Conservation (phyloP, 2,888 invertebrate genomes). For the Tholera decimalis region DNA sequence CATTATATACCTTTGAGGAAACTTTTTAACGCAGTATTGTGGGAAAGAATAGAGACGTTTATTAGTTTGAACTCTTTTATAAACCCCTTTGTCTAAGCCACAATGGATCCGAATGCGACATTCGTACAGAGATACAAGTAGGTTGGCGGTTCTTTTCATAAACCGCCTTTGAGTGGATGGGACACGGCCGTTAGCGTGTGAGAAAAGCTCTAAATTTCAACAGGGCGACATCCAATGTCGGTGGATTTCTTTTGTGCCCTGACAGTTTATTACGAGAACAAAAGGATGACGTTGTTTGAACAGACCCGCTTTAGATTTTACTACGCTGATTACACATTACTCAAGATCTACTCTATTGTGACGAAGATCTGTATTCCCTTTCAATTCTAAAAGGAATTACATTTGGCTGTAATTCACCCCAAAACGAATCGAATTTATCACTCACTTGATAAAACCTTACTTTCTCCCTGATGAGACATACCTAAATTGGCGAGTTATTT, state of each 20-base stretch:
- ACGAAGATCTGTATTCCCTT: constrained; percentile 79
- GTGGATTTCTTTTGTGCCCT: constrained; percentile 85
- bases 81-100: constrained; percentile 59
- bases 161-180: constrained; percentile 75
- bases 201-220: constrained; percentile 79
- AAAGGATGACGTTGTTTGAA: constrained; percentile 84
- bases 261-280: constrained; percentile 88
- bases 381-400: constrained; percentile 80
- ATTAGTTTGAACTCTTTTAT: constrained; percentile 66
- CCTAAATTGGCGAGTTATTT: constrained; percentile 64
- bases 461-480: constrained; percentile 58
- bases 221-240: constrained; percentile 81
- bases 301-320: constrained; percentile 85
- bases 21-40: constrained; percentile 36
- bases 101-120: constrained; percentile 62
- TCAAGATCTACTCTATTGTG: constrained; percentile 82
- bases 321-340: constrained; percentile 84
- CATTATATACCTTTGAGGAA: constrained; percentile 41
- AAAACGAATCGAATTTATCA: constrained; percentile 73
- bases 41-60: constrained; percentile 50
- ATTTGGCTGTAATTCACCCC: constrained; percentile 79
- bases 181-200: constrained; percentile 73
- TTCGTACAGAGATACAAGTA: constrained; percentile 65
- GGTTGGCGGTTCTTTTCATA: constrained; percentile 72
- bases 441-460: constrained; percentile 68